Evolutionary conservation across 2,888 invertebrate species (phyloP), one percentile per base, ranked within the genome.

Genomic region (Clostera curtula): DNA sequence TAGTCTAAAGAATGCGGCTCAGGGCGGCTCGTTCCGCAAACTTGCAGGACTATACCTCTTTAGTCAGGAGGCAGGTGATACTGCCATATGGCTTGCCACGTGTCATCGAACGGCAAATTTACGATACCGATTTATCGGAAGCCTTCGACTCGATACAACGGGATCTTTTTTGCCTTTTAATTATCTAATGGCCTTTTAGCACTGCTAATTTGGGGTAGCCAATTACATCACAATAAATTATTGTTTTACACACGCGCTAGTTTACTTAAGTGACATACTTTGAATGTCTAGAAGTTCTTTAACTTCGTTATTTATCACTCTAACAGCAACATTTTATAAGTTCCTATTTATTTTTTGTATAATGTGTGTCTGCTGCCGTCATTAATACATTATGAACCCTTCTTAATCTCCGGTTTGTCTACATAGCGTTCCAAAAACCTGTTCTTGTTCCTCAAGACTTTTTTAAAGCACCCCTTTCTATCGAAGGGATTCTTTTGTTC

Each of bases 71-170:
- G 50, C 77, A 77, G 80, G 79, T 77, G 79, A 70, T 63, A 48
- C 41, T n/a, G 36, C 61, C 79, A 79, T 72, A 72, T 79, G 80
- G 71, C 54, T 34, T 30, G 53, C 65, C 76, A 73, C 77, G 76
- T 73, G 79, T 68, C 73, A 67, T 67, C 50, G 47, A 37, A 41
- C 44, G 38, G 27, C 37, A 26, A 40, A 49, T 43, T 31, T 26
- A 31, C 17, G 39, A 43, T 54, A 56, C 36, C 58, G 56, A 65
- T 64, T 59, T 59, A 65, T 58, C 55, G 52, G 45, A 45, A 60
- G n/a, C n/a, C n/a, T n/a, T n/a, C n/a, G n/a, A n/a, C n/a, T n/a
- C n/a, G n/a, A n/a, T n/a, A n/a, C n/a, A n/a, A n/a, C n/a, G n/a
- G n/a, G n/a, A n/a, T 36, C 42, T 35, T 50, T 40, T 56, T 56